Evolutionary conservation across 2,888 invertebrate species (phyloP).

Genomic region (Cactoblastis cactorum): DNA sequence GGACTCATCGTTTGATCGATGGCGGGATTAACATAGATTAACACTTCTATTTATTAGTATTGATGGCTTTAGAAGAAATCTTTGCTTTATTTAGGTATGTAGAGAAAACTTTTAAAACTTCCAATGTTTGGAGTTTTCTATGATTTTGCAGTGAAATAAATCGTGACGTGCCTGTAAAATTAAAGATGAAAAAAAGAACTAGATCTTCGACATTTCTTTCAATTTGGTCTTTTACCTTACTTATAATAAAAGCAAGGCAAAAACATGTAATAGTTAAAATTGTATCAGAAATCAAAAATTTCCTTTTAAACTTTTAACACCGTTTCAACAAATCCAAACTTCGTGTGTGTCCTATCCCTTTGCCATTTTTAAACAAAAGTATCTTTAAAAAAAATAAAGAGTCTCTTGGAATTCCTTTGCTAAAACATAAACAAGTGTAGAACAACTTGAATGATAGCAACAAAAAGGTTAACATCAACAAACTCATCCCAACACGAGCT

Average conservation of each 20-base stretch:
- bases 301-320: too few relatives aligned
- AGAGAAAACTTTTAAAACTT: too few relatives aligned
- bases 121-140: too few relatives aligned
- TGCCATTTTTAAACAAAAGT: slow-evolving; percentile 20
- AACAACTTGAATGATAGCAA: slow-evolving; percentile 50
- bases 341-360: slow-evolving; percentile 46
- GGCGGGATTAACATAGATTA: slow-evolving; percentile 51
- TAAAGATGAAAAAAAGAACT: too few relatives aligned
- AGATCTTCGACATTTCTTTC: too few relatives aligned
- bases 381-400: slow-evolving; percentile 26
- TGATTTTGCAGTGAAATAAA: too few relatives aligned
- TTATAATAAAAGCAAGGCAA: too few relatives aligned
- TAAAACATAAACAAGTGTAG: slow-evolving; percentile 45
- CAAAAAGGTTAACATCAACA: slow-evolving; percentile 63
- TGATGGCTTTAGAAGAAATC: not conserved
- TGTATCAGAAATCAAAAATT: too few relatives aligned
- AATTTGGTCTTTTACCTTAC: too few relatives aligned
- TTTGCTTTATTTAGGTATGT: too few relatives aligned
- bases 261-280: too few relatives aligned
- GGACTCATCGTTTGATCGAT: slow-evolving; percentile 48
- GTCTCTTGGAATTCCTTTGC: slow-evolving; percentile 41
- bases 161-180: too few relatives aligned
- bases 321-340: slow-evolving; percentile 22
- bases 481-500: slow-evolving; percentile 59
- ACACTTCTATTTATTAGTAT: not conserved